Conservation (phyloP, 2,888 invertebrate species). For the Spisula subtruncata region DNA sequence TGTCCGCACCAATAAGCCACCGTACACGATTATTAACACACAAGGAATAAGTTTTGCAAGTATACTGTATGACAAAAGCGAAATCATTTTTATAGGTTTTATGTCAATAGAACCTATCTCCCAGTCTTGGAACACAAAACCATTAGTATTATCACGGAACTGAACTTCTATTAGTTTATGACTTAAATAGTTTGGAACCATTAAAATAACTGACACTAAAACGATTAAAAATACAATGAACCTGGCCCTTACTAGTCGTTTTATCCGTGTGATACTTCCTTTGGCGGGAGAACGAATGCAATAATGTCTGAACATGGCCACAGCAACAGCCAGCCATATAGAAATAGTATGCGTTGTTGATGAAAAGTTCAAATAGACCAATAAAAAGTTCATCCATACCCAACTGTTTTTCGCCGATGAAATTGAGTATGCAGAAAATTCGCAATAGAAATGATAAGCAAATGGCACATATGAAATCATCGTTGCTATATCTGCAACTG, state of each 20-base stretch:
- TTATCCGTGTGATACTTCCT: conserved; percentile 89
- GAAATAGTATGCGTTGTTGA: conserved; percentile 96
- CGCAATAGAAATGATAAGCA: conserved; percentile 90
- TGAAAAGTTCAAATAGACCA: conserved; percentile 96
- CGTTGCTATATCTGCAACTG: conserved; percentile 97
- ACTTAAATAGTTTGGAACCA: conserved; percentile 94
- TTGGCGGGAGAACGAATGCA: conserved; percentile 92
- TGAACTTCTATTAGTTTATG: conserved; percentile 90
- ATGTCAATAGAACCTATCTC: conserved; percentile 73
- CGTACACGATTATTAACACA: conserved; percentile 92
- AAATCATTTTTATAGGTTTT: conserved; percentile 87
- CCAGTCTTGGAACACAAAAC: conserved; percentile 76
- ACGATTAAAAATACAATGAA: conserved; percentile 93
- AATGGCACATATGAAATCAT: conserved; percentile 97
- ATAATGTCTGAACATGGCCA: conserved; percentile 95
- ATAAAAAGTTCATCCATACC: conserved; percentile 87
- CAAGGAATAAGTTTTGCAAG: conserved; percentile 97
- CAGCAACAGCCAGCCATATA: conserved; percentile 96
- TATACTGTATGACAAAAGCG: conserved; percentile 97
- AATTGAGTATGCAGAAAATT: conserved; percentile 68
- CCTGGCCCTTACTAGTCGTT: conserved; percentile 90
- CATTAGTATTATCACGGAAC: conserved; percentile 60
- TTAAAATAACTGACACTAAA: conserved; percentile 94
- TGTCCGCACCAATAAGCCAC: conserved; percentile 85
- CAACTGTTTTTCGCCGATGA: conserved; percentile 82